These are phyloP conservation scores for Orchesella flavescens DNA, from an alignment of 2,888 invertebrate genomes.

Conservation along the genomic window DNA sequence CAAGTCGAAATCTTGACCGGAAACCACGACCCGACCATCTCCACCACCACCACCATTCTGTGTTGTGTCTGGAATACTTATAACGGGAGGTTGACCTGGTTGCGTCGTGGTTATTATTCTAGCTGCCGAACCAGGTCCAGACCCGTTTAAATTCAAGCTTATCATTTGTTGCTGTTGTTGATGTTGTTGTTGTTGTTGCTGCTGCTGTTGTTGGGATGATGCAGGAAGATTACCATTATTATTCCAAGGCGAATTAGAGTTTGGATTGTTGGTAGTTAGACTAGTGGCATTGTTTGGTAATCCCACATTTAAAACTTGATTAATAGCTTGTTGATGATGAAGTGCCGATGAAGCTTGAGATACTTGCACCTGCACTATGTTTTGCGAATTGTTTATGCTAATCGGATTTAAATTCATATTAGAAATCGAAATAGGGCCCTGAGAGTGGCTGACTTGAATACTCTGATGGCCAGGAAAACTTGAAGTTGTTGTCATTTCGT, in stretches of 20 bases:
- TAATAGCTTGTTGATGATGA: slow-evolving; percentile 66
- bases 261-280: slow-evolving; percentile 19
- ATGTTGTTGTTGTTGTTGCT: slow-evolving; percentile 35
- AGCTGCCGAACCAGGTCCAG: slow-evolving; percentile 66
- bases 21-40: slow-evolving; percentile 56
- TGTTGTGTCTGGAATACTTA: slow-evolving; percentile 72
- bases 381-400: slow-evolving; percentile 59
- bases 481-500: slow-evolving; percentile 35
- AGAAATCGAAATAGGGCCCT: slow-evolving; percentile 53
- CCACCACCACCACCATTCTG: slow-evolving; percentile 64
- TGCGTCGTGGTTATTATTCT: slow-evolving; percentile 71
- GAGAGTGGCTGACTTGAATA: slow-evolving; percentile 59
- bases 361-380: slow-evolving; percentile 68
- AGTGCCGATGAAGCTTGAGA: slow-evolving; percentile 64
- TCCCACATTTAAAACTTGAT: slow-evolving; percentile 66
- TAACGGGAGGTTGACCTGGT: slow-evolving; percentile 72
- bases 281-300: slow-evolving; percentile 31
- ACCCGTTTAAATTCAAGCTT: slow-evolving; percentile 70
- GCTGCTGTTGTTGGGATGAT: slow-evolving; percentile 2
- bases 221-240: slow-evolving; percentile 4
- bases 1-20: slow-evolving; percentile 69
- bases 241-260: slow-evolving; percentile 7
- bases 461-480: slow-evolving; percentile 30
- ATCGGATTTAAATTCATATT: slow-evolving; percentile 58
- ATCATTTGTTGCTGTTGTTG: slow-evolving; percentile 65